Percentiles rank a stretch among this genome's conserved stretches.
Evolutionary conservation across 1,140 invertebrate species (phyloP).

Genomic region (Bombyx mori): DNA sequence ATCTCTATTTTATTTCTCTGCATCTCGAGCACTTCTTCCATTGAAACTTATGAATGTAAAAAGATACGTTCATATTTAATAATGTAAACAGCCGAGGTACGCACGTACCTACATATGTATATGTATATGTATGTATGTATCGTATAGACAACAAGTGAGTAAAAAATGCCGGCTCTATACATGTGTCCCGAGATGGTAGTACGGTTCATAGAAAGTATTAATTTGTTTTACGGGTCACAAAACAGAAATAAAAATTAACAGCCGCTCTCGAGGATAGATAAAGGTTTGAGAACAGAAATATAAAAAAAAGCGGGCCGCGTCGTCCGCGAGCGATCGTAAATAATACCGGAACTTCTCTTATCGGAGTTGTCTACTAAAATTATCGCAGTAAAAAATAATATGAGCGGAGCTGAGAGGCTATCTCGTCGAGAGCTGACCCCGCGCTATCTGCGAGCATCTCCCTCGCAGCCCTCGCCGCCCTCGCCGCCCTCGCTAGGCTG

Average conservation of each 20-base stretch:
- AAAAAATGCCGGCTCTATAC: no score
- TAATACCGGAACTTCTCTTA: slow-evolving; percentile 20
- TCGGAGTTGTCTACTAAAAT: slow-evolving; percentile 13
- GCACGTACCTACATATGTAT: no score
- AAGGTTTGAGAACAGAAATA: slow-evolving; percentile 33
- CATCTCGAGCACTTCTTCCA: no score
- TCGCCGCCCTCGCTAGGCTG: no score
- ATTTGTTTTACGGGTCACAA: slow-evolving; percentile 37
- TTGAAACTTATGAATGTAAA: no score
- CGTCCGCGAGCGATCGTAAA: slow-evolving; percentile 16
- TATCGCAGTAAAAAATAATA: slow-evolving; percentile 19
- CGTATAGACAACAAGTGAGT: no score
- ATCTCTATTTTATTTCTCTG: no score
- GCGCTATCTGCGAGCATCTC: background rate
- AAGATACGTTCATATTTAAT: no score
- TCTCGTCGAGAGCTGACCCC: slow-evolving; percentile 14
- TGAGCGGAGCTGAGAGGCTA: slow-evolving; percentile 13
- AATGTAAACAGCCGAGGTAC: no score
- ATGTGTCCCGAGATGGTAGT: no score
- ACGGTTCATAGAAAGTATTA: slow-evolving; percentile 39
- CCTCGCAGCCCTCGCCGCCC: background rate
- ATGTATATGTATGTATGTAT: no score
- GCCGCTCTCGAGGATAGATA: slow-evolving; percentile 32
- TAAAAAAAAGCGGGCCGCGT: slow-evolving; percentile 10
- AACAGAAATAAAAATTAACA: slow-evolving; percentile 23